A percentile compares a stretch with the other conserved stretches of the same genome.
Evolutionary conservation across 1,140 invertebrate species (phyloP).

Genomic region (Harpegnathos saltator): DNA sequence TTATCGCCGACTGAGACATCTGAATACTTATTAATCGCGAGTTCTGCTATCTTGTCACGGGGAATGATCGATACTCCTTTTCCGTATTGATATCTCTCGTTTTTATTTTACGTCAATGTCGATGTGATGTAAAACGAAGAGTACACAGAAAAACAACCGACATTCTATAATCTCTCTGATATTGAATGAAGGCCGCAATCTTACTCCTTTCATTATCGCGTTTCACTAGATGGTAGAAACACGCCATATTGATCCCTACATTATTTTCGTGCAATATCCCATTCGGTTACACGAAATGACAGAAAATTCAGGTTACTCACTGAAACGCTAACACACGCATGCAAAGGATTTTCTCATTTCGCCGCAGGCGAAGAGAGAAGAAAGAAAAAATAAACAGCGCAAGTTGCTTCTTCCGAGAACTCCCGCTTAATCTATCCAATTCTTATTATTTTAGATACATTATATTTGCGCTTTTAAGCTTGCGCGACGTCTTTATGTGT

Average conservation of each 20-base stretch:
- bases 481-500: too few species aligned
- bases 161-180: background rate
- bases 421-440: background rate
- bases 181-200: background rate
- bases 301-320: background rate
- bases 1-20: background rate
- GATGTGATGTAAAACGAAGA: background rate
- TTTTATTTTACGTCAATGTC: background rate
- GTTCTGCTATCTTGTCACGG: background rate
- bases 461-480: background rate
- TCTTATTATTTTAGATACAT: background rate
- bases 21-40: background rate
- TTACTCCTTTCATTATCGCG: background rate
- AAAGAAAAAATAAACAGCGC: background rate
- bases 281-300: too few species aligned
- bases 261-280: too few species aligned
- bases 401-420: background rate
- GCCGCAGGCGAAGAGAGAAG: too few species aligned
- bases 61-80: background rate
- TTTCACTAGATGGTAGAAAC: too few species aligned
- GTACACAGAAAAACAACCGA: background rate
- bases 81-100: background rate
- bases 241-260: too few species aligned
- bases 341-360: background rate
- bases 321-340: background rate